Base-by-base conservation (phyloP, 1,140 invertebrate genomes). In the Hermetia illucens region DNA sequence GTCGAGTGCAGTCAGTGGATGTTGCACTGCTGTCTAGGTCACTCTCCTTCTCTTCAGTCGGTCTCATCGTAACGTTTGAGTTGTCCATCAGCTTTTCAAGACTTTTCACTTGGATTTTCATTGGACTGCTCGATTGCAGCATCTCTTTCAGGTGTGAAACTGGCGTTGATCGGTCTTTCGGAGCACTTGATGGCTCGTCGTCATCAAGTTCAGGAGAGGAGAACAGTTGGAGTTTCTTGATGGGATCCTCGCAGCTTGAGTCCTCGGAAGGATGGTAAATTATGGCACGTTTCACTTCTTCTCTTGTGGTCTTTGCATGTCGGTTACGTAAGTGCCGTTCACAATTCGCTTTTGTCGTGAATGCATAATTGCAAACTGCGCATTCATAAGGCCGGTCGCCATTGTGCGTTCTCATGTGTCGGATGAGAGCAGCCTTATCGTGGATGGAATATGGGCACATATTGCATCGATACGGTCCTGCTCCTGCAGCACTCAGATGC, bases 341-440 rank as follows among this genome's bases (percentile, higher is more conserved):
- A 51, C 85, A 90, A 48, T 90, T 90, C 0, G 84, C 76, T 62
- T 96, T 95, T 0, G 92, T 97, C 2, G 92, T 96, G 59, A 96
- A 97, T 2, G 90, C 88, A 49, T 88, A 94, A 48, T 89, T 87
- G 60, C 93, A 97, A 2, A 94, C 71, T 1, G 78, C 75, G 52
- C 93, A 96, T 53, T 94, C 86, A 52, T 89, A 97, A 0, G 92
- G 92, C 4, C 90, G 70, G 49, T 95, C 90, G 0, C 91, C 91
- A 52, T 93, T 95, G 62, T 96, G 92, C 3, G 82, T 84, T 44
- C 90, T 70, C 74, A 96, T 79, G 57, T 96, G 83, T 20, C 87
- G 77, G 3, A 87, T 75, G 3, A 96, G 56, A 1, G 88, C 88
- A 8, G 83, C 82, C 55, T 95, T 93, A 48, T 95, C 92, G 21